Evolutionary conservation across 1,140 invertebrate species (phyloP), one percentile per base, ranked within the genome.

Genomic region (Calycopis cecrops): DNA sequence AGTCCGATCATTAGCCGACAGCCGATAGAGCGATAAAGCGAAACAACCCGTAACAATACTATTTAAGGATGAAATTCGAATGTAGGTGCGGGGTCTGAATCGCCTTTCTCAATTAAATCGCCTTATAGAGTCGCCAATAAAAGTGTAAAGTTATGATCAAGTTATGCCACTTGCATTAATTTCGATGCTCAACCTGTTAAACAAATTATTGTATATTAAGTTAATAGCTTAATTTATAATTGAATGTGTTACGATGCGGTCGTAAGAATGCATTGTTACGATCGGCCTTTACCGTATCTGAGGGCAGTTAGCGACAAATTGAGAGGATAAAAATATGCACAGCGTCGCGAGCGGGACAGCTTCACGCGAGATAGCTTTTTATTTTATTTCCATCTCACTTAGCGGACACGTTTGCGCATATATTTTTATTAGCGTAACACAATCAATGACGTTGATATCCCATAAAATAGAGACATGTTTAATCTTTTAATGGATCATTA

Each of bases 181-280:
- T 85, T 79, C 65, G 84, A 87, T 87, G 82, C 84, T 85, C 77
- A 87, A 79, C 80, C 80, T 76, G 84, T 85, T 87, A 85, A 87
- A 85, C 84, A 87, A 87, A 87, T 87, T 87, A 87, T 79, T 62
- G 80, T 77, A 71, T 83, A 81, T 85, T 84, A 87, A 79, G 67
- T 85, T 87, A 79, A 85, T 87, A 83, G 84, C 84, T 87, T 85
- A 81, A 87, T 87, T 85, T 87, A 85, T 87, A 85, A 84, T 84
- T 87, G 80, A 81, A 83, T 74, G 58, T 79, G 65, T 81, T 79
- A 76, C 71, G 72, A 76, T 68, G 68, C 73, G 69, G 77, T 75
- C 72, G 76, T 77, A 76, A 79, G 76, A 71, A 79, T 64, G 74
- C 71, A 77, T 80, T 82, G 77, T 82, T 81, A 78, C 71, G 76